These are phyloP conservation scores for Pemphigus obesinymphae DNA, from an alignment of 1,140 invertebrate species.

Conservation along the genomic window DNA sequence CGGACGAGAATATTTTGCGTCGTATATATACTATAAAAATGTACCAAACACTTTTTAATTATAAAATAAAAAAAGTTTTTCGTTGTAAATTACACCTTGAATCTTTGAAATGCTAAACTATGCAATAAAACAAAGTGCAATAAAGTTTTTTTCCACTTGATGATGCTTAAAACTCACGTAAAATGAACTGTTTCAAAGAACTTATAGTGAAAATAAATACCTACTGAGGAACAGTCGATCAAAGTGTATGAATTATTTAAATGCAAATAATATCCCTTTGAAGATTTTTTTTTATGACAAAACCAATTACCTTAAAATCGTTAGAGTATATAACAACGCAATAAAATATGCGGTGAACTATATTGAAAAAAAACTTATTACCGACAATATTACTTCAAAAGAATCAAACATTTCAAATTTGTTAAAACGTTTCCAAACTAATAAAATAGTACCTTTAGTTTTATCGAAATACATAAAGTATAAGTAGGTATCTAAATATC, in stretches of 20 bases:
- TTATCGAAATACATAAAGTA: not conserved
- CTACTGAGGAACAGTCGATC: not conserved
- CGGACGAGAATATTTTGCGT: not conserved
- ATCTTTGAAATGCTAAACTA: slow-evolving; percentile 7
- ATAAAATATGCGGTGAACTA: not conserved
- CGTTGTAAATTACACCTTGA: not conserved
- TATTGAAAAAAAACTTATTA: not conserved
- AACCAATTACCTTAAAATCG: not conserved
- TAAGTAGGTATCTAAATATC: too few relatives aligned
- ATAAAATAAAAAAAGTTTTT: slow-evolving; percentile 5
- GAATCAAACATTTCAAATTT: not conserved
- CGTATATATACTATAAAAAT: not conserved
- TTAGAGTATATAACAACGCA: not conserved
- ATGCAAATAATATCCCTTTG: not conserved
- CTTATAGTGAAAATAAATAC: not conserved
- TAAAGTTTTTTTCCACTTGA: slow-evolving; percentile 2
- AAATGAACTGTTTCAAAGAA: slow-evolving; percentile 22
- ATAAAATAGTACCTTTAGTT: not conserved
- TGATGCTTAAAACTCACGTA: slow-evolving; percentile 9
- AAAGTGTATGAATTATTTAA: slow-evolving; percentile 28
- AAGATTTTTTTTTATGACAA: not conserved
- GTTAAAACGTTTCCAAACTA: not conserved
- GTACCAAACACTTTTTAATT: slow-evolving; percentile 11
- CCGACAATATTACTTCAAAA: not conserved
- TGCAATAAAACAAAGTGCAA: slow-evolving; percentile 14